Percentiles rank a stretch among this genome's conserved stretches.
Evolutionary conservation across 2,113 vertebrate genomes (phyloP).

Genomic region (Trochalopteron elliotii): DNA sequence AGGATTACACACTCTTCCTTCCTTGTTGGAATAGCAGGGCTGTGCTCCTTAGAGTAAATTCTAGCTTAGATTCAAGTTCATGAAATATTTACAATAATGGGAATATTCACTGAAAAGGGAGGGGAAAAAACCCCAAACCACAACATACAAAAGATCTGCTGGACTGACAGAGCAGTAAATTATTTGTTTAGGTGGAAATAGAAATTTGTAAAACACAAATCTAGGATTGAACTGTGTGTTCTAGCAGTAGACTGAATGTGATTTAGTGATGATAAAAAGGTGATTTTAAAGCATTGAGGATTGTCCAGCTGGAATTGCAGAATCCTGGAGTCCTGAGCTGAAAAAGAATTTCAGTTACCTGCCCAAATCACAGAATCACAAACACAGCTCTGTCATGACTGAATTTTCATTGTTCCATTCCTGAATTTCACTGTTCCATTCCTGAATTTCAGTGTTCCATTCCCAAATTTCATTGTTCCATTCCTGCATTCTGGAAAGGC

Average conservation of each 20-base stretch:
- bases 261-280: background rate
- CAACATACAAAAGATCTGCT: rapidly evolving
- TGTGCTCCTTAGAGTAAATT: background rate
- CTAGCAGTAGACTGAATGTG: background rate
- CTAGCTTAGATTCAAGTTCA: background rate
- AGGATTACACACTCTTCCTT: background rate
- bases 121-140: background rate
- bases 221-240: background rate
- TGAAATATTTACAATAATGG: background rate
- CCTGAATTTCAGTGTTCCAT: background rate
- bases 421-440: background rate
- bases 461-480: background rate
- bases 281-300: background rate
- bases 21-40: background rate
- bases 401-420: background rate
- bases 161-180: background rate
- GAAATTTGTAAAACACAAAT: background rate
- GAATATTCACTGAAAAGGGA: background rate
- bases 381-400: background rate
- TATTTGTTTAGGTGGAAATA: background rate
- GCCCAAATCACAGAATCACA: background rate
- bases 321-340: background rate
- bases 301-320: background rate
- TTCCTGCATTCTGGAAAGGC: background rate
- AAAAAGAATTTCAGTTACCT: background rate